phyloP scores from a whole-genome alignment of 2,113 vertebrate genomes.

The rat (Rattus norvegicus) region GRCr8 NC_086022.1:22529001-22529500 shows the following conservation, averaged over 20 bases:
- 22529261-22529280: not conserved
- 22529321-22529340: not conserved
- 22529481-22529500: not conserved
- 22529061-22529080: not conserved
- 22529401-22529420: not conserved
- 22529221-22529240: not conserved
- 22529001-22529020: not conserved
- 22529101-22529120: not conserved
- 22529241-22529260: not conserved
- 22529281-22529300: not conserved
- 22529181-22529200: not conserved
- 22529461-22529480: not conserved
- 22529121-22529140: not conserved
- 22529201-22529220: accelerated
- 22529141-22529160: not conserved
- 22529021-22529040: not conserved
- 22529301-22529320: not conserved
- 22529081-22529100: not conserved
- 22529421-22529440: not conserved
- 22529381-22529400: not conserved
- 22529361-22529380: not conserved
- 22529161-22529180: not conserved
- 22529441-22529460: not conserved
- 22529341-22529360: not conserved
- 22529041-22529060: not conserved